Base-by-base conservation (phyloP, 1,140 invertebrate species). In the Wiebesia pumilae region DNA sequence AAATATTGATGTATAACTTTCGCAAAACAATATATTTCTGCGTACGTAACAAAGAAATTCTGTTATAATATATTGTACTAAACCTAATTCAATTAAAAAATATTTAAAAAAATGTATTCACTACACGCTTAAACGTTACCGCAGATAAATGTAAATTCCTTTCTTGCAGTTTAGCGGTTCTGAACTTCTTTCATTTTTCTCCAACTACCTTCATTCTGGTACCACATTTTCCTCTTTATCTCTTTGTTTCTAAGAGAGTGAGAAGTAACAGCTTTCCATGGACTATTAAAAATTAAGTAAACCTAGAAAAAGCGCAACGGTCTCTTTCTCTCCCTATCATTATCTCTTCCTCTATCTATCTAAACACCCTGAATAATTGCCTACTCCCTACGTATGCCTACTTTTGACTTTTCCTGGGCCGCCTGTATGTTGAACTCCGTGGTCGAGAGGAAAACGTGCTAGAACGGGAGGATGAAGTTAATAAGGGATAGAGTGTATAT, bases 271-370 rank as follows among this genome's bases (percentile, higher is more conserved):
- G 80, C 54, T 81, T 86, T 79, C 47, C 58, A 35, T 79, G 58
- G 73, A 87, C 62, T 87, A 87, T 85, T 87, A 79, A 87, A 87
- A 85, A 58, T 87, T 87, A 24, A 85, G 58, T 69, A 58, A 75
- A 27, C 78, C 33, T 51, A 38, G 30, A 33, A 3, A 47, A 54
- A 54, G 30, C 24, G 71, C 69, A 40, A 30, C 6, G 35, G 4
- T 77, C 24, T 54, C 47, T n/a, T 35, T 35, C 71, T 30, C 38
- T 79, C 58, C 33, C 62, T 73, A 77, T 30, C 30, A 54, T 47
- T 71, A 0, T 73, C 38, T 40, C 62, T 69, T 47, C 33, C 58
- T 35, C 51, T 24, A 30, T 27, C 47, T 47, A 47, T 35, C 83
- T 83, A 85, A 88, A 80, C 71, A 73, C 83, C 62, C 73, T 85